phyloP scores from a whole-genome alignment of 2,113 vertebrate species.

The Myotis brandtii region DNA sequence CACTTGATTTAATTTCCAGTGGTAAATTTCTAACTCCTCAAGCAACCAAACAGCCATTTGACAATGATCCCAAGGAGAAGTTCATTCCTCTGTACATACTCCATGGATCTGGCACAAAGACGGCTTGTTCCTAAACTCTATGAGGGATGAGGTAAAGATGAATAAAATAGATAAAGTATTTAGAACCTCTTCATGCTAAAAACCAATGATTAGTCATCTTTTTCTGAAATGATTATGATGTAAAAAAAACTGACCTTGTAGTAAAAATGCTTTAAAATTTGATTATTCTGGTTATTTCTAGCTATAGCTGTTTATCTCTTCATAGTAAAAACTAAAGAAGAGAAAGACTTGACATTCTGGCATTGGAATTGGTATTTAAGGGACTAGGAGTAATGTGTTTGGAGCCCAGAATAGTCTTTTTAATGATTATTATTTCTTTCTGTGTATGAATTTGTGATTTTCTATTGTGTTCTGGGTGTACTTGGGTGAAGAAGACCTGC shows the following conservation, averaged over 20 bases:
- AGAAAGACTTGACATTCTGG: background rate
- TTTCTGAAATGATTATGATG: background rate
- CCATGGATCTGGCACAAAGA: background rate
- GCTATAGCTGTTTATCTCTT: background rate
- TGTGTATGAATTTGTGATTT: background rate
- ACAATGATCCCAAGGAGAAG: background rate
- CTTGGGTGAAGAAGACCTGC: background rate
- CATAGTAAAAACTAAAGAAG: background rate
- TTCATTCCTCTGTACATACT: background rate
- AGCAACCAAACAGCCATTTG: background rate
- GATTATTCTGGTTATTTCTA: background rate
- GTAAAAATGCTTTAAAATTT: constrained; percentile 18
- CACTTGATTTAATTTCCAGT: background rate
- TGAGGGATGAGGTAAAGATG: background rate
- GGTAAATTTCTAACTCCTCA: background rate
- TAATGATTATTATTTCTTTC: background rate
- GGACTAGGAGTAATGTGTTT: background rate
- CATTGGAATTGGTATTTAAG: background rate
- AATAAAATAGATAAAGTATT: background rate
- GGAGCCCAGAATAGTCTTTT: background rate
- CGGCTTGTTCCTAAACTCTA: background rate
- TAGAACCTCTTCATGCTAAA: background rate
- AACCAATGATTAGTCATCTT: background rate
- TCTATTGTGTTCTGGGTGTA: background rate
- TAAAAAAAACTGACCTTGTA: background rate